phyloP scores from a whole-genome alignment of 2,888 invertebrate genomes.

The Branchellion lobata region DNA sequence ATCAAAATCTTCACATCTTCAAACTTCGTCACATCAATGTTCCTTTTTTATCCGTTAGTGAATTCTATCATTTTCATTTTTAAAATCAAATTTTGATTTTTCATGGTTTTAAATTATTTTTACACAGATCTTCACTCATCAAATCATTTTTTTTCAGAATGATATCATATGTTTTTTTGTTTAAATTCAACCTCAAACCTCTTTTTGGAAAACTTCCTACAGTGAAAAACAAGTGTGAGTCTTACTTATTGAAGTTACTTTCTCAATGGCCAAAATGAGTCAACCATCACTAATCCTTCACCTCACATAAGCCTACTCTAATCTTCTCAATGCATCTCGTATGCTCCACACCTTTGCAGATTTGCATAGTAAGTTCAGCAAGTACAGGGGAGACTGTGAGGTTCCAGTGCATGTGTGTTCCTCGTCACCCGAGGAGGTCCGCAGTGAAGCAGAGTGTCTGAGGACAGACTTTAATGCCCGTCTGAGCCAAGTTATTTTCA shows the following conservation, averaged over 20 bases:
- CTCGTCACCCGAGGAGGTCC: slow-evolving; percentile 62
- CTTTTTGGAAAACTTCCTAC: slow-evolving; percentile 51
- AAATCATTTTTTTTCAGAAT: slow-evolving; percentile 55
- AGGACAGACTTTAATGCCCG: slow-evolving; percentile 84
- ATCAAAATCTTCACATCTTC: slow-evolving; percentile 64
- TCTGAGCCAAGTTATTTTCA: slow-evolving; percentile 82
- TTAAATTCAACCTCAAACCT: slow-evolving; percentile 69
- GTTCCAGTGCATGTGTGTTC: slow-evolving; percentile 44
- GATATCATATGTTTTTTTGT: slow-evolving; percentile 68
- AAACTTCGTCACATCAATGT: slow-evolving; percentile 77
- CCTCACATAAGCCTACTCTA: too few relatives aligned
- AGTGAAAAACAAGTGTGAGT: slow-evolving; percentile 7
- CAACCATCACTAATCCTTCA: too few relatives aligned
- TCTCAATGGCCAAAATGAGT: too few relatives aligned
- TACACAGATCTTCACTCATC: not conserved
- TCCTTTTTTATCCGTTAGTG: slow-evolving; percentile 88
- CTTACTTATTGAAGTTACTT: not conserved
- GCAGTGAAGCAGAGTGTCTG: slow-evolving; percentile 81
- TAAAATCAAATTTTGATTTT: not conserved
- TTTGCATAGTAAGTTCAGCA: not conserved
- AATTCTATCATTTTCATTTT: too few relatives aligned
- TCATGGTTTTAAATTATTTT: not conserved
- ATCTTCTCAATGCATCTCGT: too few relatives aligned
- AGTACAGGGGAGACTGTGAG: not conserved
- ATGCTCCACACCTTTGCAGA: too few relatives aligned